Conservation (phyloP, 2,797 vertebrate genomes). For the Ambastaia sidthimunki region DNA sequence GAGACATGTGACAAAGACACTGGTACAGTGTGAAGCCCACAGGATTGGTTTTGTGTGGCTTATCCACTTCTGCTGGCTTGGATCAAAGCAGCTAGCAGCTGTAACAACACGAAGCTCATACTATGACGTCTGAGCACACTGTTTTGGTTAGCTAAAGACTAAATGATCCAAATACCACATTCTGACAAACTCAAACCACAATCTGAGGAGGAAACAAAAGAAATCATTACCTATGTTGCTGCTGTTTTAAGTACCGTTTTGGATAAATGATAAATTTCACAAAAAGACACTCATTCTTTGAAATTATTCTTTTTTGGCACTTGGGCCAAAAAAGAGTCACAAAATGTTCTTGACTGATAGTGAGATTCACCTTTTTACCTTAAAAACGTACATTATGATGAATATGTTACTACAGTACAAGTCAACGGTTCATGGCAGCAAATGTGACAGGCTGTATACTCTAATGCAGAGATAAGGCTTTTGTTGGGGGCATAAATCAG, state of each 20-base stretch:
- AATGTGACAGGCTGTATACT: not conserved
- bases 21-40: not conserved
- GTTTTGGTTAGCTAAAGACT: not conserved
- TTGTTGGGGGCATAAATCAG: slow-evolving; percentile 2
- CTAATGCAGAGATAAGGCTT: not conserved
- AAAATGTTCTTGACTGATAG: not conserved
- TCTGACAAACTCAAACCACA: not conserved
- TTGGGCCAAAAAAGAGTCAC: not conserved
- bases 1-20: not conserved
- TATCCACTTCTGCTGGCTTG: not conserved
- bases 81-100: not conserved
- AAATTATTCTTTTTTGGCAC: not conserved
- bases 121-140: not conserved
- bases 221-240: not conserved
- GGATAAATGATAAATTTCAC: not conserved
- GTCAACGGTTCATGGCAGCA: not conserved
- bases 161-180: not conserved
- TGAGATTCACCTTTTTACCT: not conserved
- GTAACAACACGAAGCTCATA: not conserved
- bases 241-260: not conserved
- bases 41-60: not conserved
- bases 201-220: not conserved
- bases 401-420: not conserved
- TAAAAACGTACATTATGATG: not conserved
- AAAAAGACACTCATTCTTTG: not conserved